phyloP scores from a whole-genome alignment of 1,140 invertebrate genomes.

The Drosophila pectinifera region DNA sequence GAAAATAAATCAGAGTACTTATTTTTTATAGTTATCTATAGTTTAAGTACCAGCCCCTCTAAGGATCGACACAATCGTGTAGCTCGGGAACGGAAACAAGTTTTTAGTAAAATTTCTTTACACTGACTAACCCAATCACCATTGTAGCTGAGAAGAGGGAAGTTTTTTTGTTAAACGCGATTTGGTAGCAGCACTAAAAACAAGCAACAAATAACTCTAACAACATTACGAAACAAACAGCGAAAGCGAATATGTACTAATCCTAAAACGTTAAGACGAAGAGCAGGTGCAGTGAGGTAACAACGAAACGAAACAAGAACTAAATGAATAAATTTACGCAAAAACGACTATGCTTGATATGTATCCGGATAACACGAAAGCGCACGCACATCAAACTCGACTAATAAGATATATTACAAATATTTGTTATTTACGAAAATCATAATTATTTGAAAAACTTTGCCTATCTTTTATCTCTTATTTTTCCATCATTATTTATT shows the following conservation, averaged over 20 bases:
- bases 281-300: conserved; percentile 66
- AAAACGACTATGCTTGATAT: conserved; percentile 65
- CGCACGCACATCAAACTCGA: conserved; percentile 73
- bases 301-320: conserved; percentile 74
- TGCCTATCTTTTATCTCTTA: conserved; percentile 34
- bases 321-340: conserved; percentile 28
- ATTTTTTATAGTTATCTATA: conserved; percentile 55
- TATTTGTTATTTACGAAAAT: conserved; percentile 54
- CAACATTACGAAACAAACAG: conserved; percentile 63
- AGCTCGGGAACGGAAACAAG: conserved; percentile 68
- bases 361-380: conserved; percentile 80
- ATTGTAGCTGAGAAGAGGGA: conserved; percentile 58
- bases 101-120: conserved; percentile 77
- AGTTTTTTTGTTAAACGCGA: conserved; percentile 70
- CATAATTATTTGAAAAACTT: conserved; percentile 41
- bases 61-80: conserved; percentile 59
- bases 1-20: conserved; percentile 35
- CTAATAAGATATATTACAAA: conserved; percentile 56
- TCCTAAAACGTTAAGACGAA: conserved; percentile 55
- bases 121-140: conserved; percentile 55
- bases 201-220: conserved; percentile 52
- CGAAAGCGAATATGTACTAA: conserved; percentile 77
- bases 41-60: conserved; percentile 64
- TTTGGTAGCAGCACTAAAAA: conserved; percentile 76
- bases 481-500: conserved; percentile 66